Percentiles rank a stretch among this genome's conserved stretches.
Evolutionary conservation across 2,888 invertebrate genomes (phyloP).

Genomic region (Amblyjoppa fuscipennis): DNA sequence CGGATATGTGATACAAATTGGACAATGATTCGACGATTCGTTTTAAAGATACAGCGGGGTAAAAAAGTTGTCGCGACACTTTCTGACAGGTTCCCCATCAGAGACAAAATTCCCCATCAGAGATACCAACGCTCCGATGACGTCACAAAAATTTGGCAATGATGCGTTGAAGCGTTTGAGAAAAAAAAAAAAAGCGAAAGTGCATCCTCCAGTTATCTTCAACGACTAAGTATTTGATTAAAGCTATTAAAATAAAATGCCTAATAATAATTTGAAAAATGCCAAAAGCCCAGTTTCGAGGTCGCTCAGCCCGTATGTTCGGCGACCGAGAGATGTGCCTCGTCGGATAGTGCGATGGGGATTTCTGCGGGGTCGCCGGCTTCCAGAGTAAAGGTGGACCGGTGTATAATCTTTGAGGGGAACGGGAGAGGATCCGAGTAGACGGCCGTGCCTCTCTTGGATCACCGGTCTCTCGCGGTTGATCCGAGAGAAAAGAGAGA

Average conservation of each 20-base stretch:
- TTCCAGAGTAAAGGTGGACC: constrained; percentile 73
- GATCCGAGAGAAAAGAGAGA: constrained; percentile 46
- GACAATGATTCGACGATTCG: background rate
- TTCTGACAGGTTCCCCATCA: background rate
- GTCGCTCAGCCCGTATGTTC: constrained; percentile 15
- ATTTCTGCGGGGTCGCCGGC: constrained; percentile 72
- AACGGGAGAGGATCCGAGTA: constrained; percentile 69
- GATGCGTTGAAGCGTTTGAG: background rate
- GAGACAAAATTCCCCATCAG: background rate
- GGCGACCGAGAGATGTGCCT: constrained; percentile 35
- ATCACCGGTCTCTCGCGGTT: constrained; percentile 62
- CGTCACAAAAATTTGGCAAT: background rate
- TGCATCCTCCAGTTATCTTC: too few species aligned
- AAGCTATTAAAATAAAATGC: background rate
- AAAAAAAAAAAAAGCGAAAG: background rate
- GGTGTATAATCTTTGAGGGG: constrained; percentile 78
- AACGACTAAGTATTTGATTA: background rate
- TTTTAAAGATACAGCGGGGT: background rate
- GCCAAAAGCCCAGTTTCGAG: constrained; percentile 27
- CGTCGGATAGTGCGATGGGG: constrained; percentile 75
- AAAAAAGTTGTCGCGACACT: background rate
- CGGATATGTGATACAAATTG: background rate
- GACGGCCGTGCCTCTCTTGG: constrained; percentile 35
- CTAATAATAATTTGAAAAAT: constrained; percentile 21
- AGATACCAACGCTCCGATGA: background rate